Conservation (phyloP, 2,797 vertebrate species). For the Vespertilio murinus region DNA sequence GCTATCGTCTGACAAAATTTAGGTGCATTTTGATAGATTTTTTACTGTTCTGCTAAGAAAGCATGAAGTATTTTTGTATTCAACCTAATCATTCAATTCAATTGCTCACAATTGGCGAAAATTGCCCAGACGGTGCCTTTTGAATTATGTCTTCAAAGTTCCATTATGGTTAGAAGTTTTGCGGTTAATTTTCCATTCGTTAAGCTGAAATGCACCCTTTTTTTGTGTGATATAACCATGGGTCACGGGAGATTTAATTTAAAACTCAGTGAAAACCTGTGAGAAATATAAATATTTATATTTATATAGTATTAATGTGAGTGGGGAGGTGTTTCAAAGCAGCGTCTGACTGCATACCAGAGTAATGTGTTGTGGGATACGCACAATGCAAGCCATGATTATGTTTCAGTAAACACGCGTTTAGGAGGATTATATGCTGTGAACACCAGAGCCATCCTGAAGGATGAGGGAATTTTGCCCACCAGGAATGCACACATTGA, state of each 20-base stretch:
- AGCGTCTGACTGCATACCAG: not conserved
- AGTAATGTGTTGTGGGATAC: not conserved
- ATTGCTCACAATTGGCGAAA: not conserved
- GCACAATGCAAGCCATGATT: not conserved
- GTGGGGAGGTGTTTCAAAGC: not conserved
- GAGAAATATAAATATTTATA: not conserved
- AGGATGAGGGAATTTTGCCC: not conserved
- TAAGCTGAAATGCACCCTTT: not conserved
- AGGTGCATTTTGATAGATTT: not conserved
- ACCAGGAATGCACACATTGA: not conserved
- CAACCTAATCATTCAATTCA: not conserved
- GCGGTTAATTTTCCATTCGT: not conserved
- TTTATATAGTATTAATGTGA: not conserved
- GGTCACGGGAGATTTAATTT: not conserved
- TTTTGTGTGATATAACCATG: not conserved
- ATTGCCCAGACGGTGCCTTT: not conserved
- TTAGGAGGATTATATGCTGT: not conserved
- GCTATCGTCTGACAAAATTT: not conserved
- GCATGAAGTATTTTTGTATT: not conserved
- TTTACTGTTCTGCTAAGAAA: slow-evolving; percentile 25
- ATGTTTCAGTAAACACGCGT: not conserved
- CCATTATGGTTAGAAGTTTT: slow-evolving; percentile 4
- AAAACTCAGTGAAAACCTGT: not conserved
- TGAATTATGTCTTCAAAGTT: not conserved
- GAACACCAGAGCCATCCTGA: not conserved